Conservation (phyloP, 2,888 invertebrate species). For the Drosophila fulvimacula region DNA sequence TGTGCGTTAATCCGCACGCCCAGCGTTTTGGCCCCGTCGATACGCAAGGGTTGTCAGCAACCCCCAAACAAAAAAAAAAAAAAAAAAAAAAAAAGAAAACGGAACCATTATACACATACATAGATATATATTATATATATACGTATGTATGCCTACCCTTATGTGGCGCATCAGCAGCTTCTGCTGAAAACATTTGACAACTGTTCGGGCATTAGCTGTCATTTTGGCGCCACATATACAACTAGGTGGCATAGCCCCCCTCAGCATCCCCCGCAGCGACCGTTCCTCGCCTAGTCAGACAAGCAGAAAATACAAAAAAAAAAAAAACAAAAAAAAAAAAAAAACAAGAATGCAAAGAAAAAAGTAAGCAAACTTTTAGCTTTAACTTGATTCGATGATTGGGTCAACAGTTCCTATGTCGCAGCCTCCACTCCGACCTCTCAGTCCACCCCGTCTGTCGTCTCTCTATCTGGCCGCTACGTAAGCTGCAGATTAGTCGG, state of each 20-base stretch:
- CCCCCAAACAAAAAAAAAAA: constrained; percentile 22
- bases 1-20: constrained; percentile 70
- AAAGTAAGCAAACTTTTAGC: constrained; percentile 24
- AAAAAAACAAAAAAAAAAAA: constrained; percentile 6
- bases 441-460: rapidly evolving
- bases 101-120: neutral
- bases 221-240: constrained; percentile 51
- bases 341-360: no score
- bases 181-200: constrained; percentile 47
- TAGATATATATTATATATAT: neutral
- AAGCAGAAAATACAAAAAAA: constrained; percentile 1
- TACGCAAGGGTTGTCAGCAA: constrained; percentile 65
- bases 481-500: constrained; percentile 47
- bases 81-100: neutral
- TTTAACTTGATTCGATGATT: constrained; percentile 52
- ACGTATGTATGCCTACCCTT: constrained; percentile 22
- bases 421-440: neutral
- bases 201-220: constrained; percentile 57
- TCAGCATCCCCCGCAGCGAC: neutral
- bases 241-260: constrained; percentile 7
- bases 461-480: constrained; percentile 6
- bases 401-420: constrained; percentile 34
- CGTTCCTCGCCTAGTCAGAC: neutral
- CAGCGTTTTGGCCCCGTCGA: constrained; percentile 52
- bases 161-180: constrained; percentile 9